Evolutionary conservation across 1,140 invertebrate genomes (phyloP), one percentile per base, ranked within the genome.

Genomic region (Drosophila equinoxialis): DNA sequence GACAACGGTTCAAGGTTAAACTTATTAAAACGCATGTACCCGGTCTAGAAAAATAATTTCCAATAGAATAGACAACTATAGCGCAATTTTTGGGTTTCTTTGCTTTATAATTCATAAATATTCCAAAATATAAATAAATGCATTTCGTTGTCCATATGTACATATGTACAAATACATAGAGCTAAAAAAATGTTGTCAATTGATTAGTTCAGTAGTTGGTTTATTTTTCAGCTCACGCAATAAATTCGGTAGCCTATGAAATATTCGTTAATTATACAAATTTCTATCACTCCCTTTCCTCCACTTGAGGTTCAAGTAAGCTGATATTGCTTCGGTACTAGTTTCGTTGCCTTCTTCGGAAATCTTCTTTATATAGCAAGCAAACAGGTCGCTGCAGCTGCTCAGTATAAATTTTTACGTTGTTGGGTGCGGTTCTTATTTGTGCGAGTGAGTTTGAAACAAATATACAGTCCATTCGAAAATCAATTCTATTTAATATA

Each of bases 391-490:
- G n/a, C 20, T 54, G 66, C 71, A 68, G 63, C 51, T 79, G 55
- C 20, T 86, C 76, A 86, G 83, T 86, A 79, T 76, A 67, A 83
- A 77, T 77, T 83, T 74, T 60, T 79, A 71, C 76, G 58, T 71
- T 66, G 76, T 62, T 55, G 72, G 33, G 76, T 63, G 35, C 65
- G 77, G 83, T 87, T 65, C 69, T 35, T 0, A 23, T 23, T 51
- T 51, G 45, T 23, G n/a, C 20, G 30, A 41, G 58, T 87, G 79
- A 86, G 82, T 85, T 61, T 20, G 0, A 10, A 23, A 23, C 17
- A 23, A 51, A 17, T 20, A 23, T 10, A n/a, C 13, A 4, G 13
- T 42, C 4, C 17, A 14, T 45, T 14, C 14, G 10, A 6, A 14
- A 45, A 7, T n/a, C 6, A 13, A 39, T 39, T 39, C 0, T 11